These are phyloP conservation scores for Pseudococcus viburni DNA, from an alignment of 2,888 invertebrate genomes.

Conservation along the genomic window DNA sequence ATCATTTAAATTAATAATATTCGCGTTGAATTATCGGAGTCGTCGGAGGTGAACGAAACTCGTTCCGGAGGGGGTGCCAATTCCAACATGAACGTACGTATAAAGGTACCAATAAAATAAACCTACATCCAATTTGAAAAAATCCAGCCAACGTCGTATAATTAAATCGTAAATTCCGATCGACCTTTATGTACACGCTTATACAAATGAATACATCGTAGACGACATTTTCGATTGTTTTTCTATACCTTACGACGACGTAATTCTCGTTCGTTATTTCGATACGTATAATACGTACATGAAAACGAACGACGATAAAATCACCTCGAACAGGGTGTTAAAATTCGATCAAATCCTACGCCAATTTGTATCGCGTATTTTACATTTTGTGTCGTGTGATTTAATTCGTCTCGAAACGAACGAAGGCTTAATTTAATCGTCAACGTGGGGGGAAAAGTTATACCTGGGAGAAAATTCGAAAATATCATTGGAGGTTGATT, in stretches of 20 bases:
- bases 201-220: neutral
- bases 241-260: slow-evolving; percentile 33
- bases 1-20: slow-evolving; percentile 15
- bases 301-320: neutral
- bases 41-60: neutral
- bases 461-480: neutral
- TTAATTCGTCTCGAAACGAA: neutral
- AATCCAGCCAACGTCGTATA: slow-evolving; percentile 2
- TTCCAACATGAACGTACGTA: neutral
- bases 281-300: neutral
- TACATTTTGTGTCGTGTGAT: neutral
- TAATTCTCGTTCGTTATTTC: slow-evolving; percentile 13
- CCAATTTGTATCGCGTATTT: slow-evolving; percentile 4
- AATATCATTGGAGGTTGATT: too few species aligned
- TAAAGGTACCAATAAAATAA: neutral
- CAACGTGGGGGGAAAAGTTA: neutral
- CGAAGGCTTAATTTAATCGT: neutral
- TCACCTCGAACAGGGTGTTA: neutral
- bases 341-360: slow-evolving; percentile 49
- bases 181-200: slow-evolving; percentile 20
- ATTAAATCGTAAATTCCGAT: slow-evolving; percentile 43
- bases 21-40: neutral
- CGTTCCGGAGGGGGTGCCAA: neutral
- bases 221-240: slow-evolving; percentile 41
- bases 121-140: slow-evolving; percentile 22